Base-by-base conservation (phyloP, 2,888 invertebrate species). In the Melanotus villosus region DNA sequence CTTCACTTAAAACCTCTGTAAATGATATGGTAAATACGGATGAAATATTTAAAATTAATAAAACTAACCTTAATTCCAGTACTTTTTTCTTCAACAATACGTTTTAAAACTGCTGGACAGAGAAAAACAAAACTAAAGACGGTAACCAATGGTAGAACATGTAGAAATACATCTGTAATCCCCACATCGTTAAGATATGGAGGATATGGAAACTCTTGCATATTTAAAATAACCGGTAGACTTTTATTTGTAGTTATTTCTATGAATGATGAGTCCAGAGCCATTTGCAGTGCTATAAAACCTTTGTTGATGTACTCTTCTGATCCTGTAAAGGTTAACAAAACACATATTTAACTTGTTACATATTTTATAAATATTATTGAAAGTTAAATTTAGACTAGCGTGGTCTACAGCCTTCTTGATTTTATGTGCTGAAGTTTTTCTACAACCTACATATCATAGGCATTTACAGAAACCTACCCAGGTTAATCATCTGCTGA, bases 41-140 rank as follows among this genome's bases (percentile, higher is more conserved):
- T 26, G 26, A 26, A 7, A 26, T 26, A 5, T 26, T 26, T 26
- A 7, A 26, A 26, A 41, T 18, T 10, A 34, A 5, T n/a, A 34
- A 41, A 14, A 41, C 41, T 7, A 16, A 88, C 89, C 83, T 88
- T 89, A 30, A 88, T 86, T 41, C 90, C 90, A 59, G 88, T 85
- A 72, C 86, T 84, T 76, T 90, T 89, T 78, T 90, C 90, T 78
- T 89, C 88, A 0, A 90, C 88, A 43, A 89, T 83, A 54, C 88
- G 84, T 73, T 88, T 86, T 50, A 89, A 75, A 54, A 88, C 85
- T 16, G 86, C 85, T 9, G 89, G 87, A 76, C 88, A 89, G 7
- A 86, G 80, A 57, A 89, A 84, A 38, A 88, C 70, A 71, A 86
- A 89, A 73, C 85, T 84, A 73, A 86, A 81, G 7, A 86, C 76